phyloP scores from a whole-genome alignment of 2,113 vertebrate species.

The Andinoacara biseriatus region DNA sequence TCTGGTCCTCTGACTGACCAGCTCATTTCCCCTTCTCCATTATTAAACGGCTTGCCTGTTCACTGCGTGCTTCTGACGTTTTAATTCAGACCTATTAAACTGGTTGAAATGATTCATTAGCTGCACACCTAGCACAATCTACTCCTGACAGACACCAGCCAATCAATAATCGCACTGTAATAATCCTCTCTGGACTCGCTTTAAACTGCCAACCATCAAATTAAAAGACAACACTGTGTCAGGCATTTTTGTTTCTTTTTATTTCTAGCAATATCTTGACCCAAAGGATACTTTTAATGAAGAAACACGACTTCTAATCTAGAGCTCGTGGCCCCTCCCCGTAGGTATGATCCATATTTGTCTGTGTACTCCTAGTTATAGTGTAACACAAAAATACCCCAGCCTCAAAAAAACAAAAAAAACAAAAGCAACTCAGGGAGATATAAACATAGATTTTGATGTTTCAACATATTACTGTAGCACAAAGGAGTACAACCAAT shows the following conservation, averaged over 20 bases:
- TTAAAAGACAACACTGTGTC: background rate
- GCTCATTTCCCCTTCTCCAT: background rate
- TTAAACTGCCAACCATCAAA: slow-evolving; percentile 11
- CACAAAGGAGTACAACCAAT: background rate
- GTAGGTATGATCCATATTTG: slow-evolving; percentile 20
- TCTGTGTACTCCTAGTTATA: background rate
- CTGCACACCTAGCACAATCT: background rate
- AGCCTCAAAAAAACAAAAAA: background rate
- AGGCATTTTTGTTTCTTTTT: slow-evolving; percentile 8
- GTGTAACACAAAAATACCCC: background rate
- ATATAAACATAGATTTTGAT: background rate
- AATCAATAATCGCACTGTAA: slow-evolving; percentile 18
- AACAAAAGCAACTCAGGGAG: background rate
- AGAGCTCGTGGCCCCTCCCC: background rate
- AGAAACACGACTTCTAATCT: slow-evolving; percentile 28
- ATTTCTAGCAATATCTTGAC: background rate
- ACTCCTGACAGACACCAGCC: background rate
- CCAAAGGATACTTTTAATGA: slow-evolving; percentile 31
- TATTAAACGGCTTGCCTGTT: background rate
- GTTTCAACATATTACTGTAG: background rate
- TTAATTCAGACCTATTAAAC: slow-evolving; percentile 6
- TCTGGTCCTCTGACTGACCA: background rate
- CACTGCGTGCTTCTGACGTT: background rate
- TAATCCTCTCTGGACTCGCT: slow-evolving; percentile 7
- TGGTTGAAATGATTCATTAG: background rate